Conservation (phyloP, 1,140 invertebrate genomes). For the Cotesia glomerata region DNA sequence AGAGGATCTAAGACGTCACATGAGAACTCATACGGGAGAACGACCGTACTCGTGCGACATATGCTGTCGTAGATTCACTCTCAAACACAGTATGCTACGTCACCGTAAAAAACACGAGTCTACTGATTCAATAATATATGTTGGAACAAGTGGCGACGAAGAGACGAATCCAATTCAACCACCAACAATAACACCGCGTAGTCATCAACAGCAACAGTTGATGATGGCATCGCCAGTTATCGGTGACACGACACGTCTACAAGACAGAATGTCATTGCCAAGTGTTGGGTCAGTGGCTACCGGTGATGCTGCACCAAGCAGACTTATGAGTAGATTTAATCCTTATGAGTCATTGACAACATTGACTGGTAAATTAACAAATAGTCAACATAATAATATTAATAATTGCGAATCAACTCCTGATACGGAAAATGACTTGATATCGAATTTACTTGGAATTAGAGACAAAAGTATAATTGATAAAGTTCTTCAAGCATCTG, state of each 20-base stretch:
- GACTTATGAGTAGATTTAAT: conserved; percentile 49
- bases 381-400: conserved; percentile 62
- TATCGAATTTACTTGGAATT: conserved; percentile 88
- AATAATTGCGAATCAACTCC: conserved; percentile 48
- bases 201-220: conserved; percentile 46
- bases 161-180: conserved; percentile 53
- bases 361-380: conserved; percentile 65
- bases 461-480: conserved; percentile 86
- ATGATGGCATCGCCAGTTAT: conserved; percentile 33
- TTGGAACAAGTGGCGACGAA: conserved; percentile 61
- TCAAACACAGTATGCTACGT: conserved; percentile 93
- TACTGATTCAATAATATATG: conserved; percentile 54
- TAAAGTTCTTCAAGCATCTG: conserved; percentile 78
- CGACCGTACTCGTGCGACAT: conserved; percentile 80
- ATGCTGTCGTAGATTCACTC: conserved; percentile 81
- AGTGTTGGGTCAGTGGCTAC: conserved; percentile 51
- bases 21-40: conserved; percentile 88
- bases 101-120: conserved; percentile 85
- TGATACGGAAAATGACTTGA: conserved; percentile 72
- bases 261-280: conserved; percentile 52
- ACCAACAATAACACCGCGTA: conserved; percentile 61
- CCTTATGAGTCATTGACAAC: conserved; percentile 55
- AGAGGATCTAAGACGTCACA: conserved; percentile 89
- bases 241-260: conserved; percentile 36
- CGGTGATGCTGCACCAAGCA: conserved; percentile 53